Conservation (phyloP, 2,888 invertebrate species). For the Mesorhabditis belari region DNA sequence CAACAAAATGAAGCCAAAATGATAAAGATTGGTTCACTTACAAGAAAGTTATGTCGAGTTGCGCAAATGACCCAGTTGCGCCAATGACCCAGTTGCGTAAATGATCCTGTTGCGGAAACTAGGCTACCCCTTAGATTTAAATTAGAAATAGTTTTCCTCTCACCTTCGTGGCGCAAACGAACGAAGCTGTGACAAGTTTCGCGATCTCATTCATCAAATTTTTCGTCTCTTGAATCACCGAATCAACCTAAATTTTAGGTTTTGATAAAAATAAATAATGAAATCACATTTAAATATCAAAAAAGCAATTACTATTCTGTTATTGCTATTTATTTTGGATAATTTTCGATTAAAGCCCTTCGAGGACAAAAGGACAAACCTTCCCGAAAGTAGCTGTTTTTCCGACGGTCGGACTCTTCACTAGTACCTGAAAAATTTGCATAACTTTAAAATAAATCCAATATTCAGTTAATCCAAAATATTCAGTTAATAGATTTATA, state of each 20-base stretch:
- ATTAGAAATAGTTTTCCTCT: too few species aligned
- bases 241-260: conserved; percentile 78
- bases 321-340: not conserved
- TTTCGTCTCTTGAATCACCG: conserved; percentile 96
- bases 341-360: not conserved
- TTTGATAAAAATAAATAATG: too few species aligned
- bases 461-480: not conserved
- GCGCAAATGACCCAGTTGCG: too few species aligned
- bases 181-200: conserved; percentile 94
- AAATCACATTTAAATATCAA: too few species aligned
- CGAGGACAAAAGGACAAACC: conserved; percentile 55
- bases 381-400: conserved; percentile 98
- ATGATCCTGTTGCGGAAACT: too few species aligned
- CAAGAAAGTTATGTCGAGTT: too few species aligned
- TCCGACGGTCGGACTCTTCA: conserved; percentile 95
- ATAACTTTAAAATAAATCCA: too few species aligned
- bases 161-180: conserved; percentile 98
- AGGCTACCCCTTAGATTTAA: too few species aligned
- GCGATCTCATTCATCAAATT: conserved; percentile 98
- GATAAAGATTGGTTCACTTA: too few species aligned
- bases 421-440: conserved; percentile 65
- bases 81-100: too few species aligned
- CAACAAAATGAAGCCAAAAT: too few species aligned
- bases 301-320: not conserved
- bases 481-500: not conserved